These are phyloP conservation scores for Miichthys miiuy DNA, from an alignment of 2,797 vertebrate species.

Conservation along the genomic window DNA sequence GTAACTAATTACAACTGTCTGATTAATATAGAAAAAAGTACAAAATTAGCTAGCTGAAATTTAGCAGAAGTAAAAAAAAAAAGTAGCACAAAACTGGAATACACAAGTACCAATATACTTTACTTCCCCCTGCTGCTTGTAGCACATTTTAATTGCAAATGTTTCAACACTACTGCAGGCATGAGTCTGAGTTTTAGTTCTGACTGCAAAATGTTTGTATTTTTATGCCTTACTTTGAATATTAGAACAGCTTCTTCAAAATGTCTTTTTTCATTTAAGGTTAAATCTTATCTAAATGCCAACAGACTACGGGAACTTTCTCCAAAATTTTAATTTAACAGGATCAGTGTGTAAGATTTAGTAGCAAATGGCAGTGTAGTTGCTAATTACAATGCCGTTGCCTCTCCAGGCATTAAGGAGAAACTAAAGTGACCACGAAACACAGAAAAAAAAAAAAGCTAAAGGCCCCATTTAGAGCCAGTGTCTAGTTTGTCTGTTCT, in stretches of 20 bases:
- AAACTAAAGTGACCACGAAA: no score
- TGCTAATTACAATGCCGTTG: no score
- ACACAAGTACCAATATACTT: no score
- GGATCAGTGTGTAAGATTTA: no score
- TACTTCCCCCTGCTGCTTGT: neutral
- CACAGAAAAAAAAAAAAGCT: no score
- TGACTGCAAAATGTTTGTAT: neutral
- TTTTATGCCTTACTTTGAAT: neutral
- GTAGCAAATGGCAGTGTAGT: no score
- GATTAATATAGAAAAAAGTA: neutral
- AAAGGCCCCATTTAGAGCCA: no score
- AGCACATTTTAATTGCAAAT: neutral
- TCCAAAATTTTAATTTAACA: neutral
- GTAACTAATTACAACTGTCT: neutral
- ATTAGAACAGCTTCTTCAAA: neutral
- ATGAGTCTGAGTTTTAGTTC: neutral
- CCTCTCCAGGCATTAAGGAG: no score
- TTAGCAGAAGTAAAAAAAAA: neutral
- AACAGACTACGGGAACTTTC: neutral
- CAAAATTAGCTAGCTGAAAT: neutral
- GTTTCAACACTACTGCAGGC: neutral
- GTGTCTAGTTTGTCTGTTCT: no score
- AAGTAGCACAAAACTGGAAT: no score
- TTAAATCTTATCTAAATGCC: neutral
- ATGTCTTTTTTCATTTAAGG: neutral